Conservation (phyloP, 2,888 invertebrate genomes). For the Lordiphosa andalusiaca region DNA sequence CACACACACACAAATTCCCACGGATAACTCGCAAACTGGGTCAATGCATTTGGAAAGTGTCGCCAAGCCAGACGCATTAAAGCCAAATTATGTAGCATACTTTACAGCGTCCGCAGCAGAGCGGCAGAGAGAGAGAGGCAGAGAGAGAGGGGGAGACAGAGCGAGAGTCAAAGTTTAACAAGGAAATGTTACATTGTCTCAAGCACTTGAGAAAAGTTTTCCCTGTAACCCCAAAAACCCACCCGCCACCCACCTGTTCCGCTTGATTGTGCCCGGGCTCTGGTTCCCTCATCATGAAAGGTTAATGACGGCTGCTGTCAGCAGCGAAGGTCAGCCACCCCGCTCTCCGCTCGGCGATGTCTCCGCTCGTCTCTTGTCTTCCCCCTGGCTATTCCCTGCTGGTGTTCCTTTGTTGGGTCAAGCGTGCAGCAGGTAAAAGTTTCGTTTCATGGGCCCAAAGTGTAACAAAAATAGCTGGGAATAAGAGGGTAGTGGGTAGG, state of each 20-base stretch:
- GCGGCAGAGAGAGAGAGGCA: slow-evolving; percentile 4
- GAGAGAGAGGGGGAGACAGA: neutral
- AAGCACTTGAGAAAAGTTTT: slow-evolving; percentile 41
- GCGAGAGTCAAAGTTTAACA: slow-evolving; percentile 52
- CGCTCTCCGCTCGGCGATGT: slow-evolving; percentile 3
- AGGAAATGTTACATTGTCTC: slow-evolving; percentile 24
- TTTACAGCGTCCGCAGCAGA: neutral
- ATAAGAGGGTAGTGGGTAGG: slow-evolving; percentile 6
- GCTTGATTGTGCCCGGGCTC: slow-evolving; percentile 61
- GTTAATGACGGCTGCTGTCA: slow-evolving; percentile 75
- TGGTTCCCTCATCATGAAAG: slow-evolving; percentile 65
- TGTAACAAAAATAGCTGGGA: slow-evolving; percentile 49
- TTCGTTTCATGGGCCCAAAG: slow-evolving; percentile 52
- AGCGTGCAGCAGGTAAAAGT: slow-evolving; percentile 68
- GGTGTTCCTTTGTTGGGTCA: slow-evolving; percentile 56
- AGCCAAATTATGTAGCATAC: slow-evolving; percentile 22
- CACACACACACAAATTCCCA: slow-evolving; percentile 11
- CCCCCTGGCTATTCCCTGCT: slow-evolving; percentile 7
- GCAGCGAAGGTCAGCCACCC: slow-evolving; percentile 63
- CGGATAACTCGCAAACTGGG: slow-evolving; percentile 37
- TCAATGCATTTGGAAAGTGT: slow-evolving; percentile 34
- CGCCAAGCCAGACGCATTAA: slow-evolving; percentile 27
- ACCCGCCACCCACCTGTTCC: slow-evolving; percentile 58
- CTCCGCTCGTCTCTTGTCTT: slow-evolving; percentile 8
- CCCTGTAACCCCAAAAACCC: too few relatives aligned